These are phyloP conservation scores for Erethizon dorsatum DNA, from an alignment of 2,797 vertebrate species.

Conservation along the genomic window DNA sequence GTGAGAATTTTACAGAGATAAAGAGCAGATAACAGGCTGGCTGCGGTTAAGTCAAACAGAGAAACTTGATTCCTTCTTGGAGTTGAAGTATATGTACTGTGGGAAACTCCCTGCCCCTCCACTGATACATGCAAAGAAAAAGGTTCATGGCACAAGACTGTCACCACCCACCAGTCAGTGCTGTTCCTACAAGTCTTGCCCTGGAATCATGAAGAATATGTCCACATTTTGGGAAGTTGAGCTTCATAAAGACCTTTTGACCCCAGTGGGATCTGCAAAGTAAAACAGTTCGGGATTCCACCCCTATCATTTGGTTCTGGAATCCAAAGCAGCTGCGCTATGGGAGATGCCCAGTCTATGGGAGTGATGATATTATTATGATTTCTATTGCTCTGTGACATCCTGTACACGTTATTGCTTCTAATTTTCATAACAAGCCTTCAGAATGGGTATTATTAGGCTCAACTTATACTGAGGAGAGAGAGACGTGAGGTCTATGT, in stretches of 20 bases:
- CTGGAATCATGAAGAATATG: neutral
- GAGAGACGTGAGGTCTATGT: neutral
- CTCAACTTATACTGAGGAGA: neutral
- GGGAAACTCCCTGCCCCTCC: slow-evolving; percentile 72
- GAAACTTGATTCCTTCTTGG: slow-evolving; percentile 86
- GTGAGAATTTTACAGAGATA: slow-evolving; percentile 85
- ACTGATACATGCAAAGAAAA: neutral
- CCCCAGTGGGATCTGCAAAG: neutral
- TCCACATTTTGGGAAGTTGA: neutral
- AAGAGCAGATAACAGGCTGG: slow-evolving; percentile 83
- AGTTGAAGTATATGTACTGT: slow-evolving; percentile 81
- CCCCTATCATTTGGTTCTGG: neutral
- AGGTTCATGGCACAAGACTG: neutral
- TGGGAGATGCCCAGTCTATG: neutral
- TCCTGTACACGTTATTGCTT: neutral
- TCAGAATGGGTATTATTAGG: neutral
- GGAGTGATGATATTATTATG: neutral
- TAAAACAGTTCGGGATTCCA: neutral
- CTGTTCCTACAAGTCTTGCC: neutral
- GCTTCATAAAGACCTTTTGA: slow-evolving; percentile 16
- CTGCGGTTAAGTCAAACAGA: slow-evolving; percentile 85
- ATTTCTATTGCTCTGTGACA: neutral
- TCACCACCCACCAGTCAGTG: neutral
- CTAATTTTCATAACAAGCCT: neutral
- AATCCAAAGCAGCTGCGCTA: neutral